phyloP scores from a whole-genome alignment of 2,888 invertebrate genomes.

The Ischnus inquisitorius region DNA sequence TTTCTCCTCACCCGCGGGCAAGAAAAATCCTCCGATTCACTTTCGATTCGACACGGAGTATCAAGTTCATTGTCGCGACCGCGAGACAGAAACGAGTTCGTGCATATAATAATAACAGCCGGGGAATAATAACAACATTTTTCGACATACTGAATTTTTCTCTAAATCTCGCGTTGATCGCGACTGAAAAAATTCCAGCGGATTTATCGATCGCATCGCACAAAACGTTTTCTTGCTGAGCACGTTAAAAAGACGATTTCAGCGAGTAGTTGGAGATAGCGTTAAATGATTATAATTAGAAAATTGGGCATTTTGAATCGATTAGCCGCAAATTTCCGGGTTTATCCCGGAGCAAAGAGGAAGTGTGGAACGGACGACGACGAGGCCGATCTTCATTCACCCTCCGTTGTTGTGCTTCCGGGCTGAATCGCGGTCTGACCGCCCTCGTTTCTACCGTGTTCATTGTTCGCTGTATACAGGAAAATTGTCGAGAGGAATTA shows the following conservation, averaged over 20 bases:
- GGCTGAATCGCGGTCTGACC: constrained; percentile 1
- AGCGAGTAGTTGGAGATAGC: constrained; percentile 2
- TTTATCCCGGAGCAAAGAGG: neutral
- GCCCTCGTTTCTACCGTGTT: neutral
- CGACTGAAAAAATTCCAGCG: no score
- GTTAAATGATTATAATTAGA: constrained; percentile 51
- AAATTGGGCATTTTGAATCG: constrained; percentile 36
- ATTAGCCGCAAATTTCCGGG: constrained; percentile 2
- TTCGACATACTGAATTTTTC: neutral
- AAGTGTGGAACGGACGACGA: neutral
- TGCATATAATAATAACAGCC: neutral
- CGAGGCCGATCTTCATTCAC: neutral
- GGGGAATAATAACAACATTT: neutral
- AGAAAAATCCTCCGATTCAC: constrained; percentile 71
- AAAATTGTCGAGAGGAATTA: constrained; percentile 16
- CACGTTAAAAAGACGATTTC: constrained; percentile 34
- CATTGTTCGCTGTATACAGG: constrained; percentile 5
- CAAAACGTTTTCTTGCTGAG: no score
- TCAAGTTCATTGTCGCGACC: constrained; percentile 69
- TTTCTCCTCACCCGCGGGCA: constrained; percentile 71
- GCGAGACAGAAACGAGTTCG: constrained; percentile 33
- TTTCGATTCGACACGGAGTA: constrained; percentile 44
- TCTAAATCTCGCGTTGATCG: no score
- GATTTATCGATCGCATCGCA: no score
- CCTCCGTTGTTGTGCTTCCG: constrained; percentile 17